Evolutionary conservation across 2,797 vertebrate species (phyloP), one percentile per base, ranked within the genome.

Genomic region (Darevskia nairensis): DNA sequence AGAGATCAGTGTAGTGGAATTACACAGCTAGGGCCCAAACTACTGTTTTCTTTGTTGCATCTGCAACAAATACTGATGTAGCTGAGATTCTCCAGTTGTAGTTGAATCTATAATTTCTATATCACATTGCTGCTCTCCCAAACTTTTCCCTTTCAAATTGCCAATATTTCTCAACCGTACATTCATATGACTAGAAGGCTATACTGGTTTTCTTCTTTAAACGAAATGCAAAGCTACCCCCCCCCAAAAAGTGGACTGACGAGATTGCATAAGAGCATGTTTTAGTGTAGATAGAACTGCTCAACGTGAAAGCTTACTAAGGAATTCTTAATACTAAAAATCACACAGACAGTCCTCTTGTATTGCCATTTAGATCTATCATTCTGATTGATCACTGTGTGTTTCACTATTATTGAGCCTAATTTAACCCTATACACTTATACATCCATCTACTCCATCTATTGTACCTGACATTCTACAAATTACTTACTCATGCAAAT

Each of bases 401-500:
- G 97, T 98, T 97, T 98, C 98, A 97, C 97, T 98, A 97, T 99
- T 99, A 98, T 98, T 98, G 98, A 98, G 97, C 97, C 98, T 99
- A 98, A 98, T 99, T 99, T 98, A 98, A 98, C 98, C 98, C 98
- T 98, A 97, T 98, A 97, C 82, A 88, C 97, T 96, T 96, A 92
- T 77, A 86, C 98, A 99, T 99, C 98, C 98, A 98, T 99, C 98
- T 98, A 97, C 96, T 96, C 96, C 96, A 96, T 98, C 98, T 97
- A 98, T 98, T 97, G 97, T 95, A 97, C 97, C 97, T 99, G 99
- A 99, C 98, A 98, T 97, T 95, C 97, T 97, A 98, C 98, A 99
- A 98, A 99, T 99, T 98, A 99, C 98, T 98, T 98, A 98, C 98
- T 98, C 98, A 98, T 98, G 98, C 98, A 99, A 98, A 99, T 99